phyloP scores from a whole-genome alignment of 2,797 vertebrate genomes.

The Balearica regulorum region DNA sequence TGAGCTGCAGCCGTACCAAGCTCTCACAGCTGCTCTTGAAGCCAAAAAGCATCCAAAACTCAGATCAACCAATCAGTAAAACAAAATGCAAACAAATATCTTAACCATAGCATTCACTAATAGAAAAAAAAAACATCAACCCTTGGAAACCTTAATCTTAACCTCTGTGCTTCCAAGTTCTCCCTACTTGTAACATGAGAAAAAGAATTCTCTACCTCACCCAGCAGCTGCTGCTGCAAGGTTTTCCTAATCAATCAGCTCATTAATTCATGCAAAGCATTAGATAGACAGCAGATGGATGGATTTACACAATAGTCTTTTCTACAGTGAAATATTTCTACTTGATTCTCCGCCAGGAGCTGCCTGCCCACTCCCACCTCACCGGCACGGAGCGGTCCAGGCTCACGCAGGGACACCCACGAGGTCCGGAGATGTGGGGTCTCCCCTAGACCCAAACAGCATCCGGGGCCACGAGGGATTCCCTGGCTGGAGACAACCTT shows the following conservation, averaged over 20 bases:
- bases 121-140: neutral
- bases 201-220: neutral
- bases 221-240: neutral
- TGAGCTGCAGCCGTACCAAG: neutral
- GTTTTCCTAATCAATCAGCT: conserved; percentile 39
- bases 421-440: accelerated
- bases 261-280: conserved; percentile 40
- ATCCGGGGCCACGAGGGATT: accelerated
- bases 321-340: neutral
- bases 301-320: neutral
- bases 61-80: neutral
- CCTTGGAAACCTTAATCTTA: neutral
- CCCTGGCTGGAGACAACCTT: neutral
- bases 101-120: neutral
- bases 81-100: neutral
- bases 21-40: neutral
- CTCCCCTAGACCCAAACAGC: neutral
- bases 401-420: neutral
- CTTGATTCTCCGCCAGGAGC: neutral
- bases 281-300: conserved; percentile 29
- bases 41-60: neutral
- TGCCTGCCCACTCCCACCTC: neutral
- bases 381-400: accelerated
- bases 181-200: neutral
- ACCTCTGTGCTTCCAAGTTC: neutral